phyloP scores from a whole-genome alignment of 2,888 invertebrate species.

The Rhagonycha fulva region DNA sequence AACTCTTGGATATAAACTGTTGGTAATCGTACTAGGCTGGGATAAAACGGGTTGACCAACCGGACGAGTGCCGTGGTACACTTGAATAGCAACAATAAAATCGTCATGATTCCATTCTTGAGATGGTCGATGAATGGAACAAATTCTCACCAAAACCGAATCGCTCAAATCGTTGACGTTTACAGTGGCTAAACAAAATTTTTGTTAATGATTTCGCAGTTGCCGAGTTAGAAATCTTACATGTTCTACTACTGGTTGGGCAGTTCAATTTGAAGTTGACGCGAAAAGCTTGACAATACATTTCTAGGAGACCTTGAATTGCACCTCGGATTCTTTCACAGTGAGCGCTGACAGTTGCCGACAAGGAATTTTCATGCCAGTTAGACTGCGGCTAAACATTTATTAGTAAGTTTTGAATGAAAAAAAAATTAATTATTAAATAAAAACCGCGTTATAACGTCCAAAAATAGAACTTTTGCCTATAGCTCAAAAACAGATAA shows the following conservation, averaged over 20 bases:
- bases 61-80: constrained; percentile 86
- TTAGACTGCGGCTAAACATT: constrained; percentile 2
- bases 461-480: too few species aligned
- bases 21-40: constrained; percentile 68
- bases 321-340: constrained; percentile 78
- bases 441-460: too few species aligned
- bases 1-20: constrained; percentile 72
- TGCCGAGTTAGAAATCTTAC: constrained; percentile 45
- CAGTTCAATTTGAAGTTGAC: constrained; percentile 76
- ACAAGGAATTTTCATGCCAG: constrained; percentile 55
- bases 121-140: constrained; percentile 79
- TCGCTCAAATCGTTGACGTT: constrained; percentile 74
- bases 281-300: constrained; percentile 83
- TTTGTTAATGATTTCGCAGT: not conserved
- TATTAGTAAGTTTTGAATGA: too few species aligned
- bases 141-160: constrained; percentile 78
- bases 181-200: constrained; percentile 61
- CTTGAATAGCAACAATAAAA: constrained; percentile 82
- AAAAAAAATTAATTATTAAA: too few species aligned
- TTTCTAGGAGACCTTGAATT: constrained; percentile 80
- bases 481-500: too few species aligned
- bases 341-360: constrained; percentile 67
- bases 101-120: constrained; percentile 82
- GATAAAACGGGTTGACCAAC: constrained; percentile 74
- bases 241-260: constrained; percentile 36